Evolutionary conservation across 2,797 vertebrate genomes (phyloP).

Genomic region (Peromyscus eremicus): DNA sequence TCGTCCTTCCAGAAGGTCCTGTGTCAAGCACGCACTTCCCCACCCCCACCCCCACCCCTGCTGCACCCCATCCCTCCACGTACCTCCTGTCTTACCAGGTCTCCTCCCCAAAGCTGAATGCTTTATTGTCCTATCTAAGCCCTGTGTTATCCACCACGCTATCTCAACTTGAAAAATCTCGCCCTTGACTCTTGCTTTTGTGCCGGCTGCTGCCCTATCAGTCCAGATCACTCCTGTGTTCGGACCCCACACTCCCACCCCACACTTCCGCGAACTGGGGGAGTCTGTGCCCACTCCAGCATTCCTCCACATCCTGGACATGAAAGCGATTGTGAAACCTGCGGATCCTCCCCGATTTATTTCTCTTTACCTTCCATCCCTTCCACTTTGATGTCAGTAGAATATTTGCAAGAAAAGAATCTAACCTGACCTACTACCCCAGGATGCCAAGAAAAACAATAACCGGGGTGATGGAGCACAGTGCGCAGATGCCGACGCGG

Average conservation of each 20-base stretch:
- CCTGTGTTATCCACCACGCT: conserved; percentile 24
- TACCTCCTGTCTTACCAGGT: not conserved
- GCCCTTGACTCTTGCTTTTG: conserved; percentile 68
- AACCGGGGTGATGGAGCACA: not conserved
- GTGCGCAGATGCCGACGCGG: not conserved
- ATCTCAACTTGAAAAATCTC: conserved; percentile 75
- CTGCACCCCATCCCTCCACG: fast-evolving
- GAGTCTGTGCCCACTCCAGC: conserved; percentile 48
- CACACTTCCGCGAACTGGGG: conserved; percentile 38
- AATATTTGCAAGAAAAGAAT: conserved; percentile 53
- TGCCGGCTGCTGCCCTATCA: conserved; percentile 62
- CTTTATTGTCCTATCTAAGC: conserved; percentile 64
- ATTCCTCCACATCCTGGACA: conserved; percentile 77
- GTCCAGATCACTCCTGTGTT: conserved; percentile 35
- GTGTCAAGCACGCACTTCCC: not conserved
- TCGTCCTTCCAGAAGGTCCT: not conserved
- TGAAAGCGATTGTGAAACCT: conserved; percentile 73
- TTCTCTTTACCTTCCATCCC: conserved; percentile 70
- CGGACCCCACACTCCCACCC: conserved; percentile 71
- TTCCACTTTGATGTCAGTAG: conserved; percentile 82
- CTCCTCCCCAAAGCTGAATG: not conserved
- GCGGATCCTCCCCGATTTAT: conserved; percentile 69
- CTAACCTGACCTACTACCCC: conserved; percentile 67
- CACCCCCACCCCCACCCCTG: not conserved
- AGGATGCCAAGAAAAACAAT: conserved; percentile 77